A percentile compares a stretch with the other conserved stretches of the same genome.
Conservation (phyloP, 2,113 vertebrate genomes). For the Pungitius pungitius region DNA sequence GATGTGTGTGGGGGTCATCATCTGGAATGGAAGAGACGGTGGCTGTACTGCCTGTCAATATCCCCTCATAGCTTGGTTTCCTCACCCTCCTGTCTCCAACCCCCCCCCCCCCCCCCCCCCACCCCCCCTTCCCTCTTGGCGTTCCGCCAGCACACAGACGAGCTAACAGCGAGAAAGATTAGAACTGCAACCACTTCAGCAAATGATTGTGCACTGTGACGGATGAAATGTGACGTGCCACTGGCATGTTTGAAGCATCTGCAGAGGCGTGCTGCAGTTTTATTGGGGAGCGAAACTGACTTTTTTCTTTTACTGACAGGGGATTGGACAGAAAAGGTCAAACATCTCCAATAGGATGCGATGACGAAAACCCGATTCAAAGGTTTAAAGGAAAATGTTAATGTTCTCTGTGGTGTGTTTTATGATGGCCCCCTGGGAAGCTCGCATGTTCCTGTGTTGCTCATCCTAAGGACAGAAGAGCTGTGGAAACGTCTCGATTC, state of each 20-base stretch:
- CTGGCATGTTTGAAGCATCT: neutral
- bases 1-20: conserved; percentile 16
- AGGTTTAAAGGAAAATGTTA: neutral
- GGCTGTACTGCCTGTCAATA: conserved; percentile 20
- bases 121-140: neutral
- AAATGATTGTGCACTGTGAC: neutral
- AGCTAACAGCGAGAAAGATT: conserved; percentile 19
- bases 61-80: conserved; percentile 6
- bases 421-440: neutral
- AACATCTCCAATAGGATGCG: neutral
- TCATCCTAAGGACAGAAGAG: neutral
- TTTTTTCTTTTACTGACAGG: neutral
- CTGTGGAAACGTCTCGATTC: neutral
- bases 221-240: neutral
- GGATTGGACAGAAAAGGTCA: neutral
- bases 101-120: neutral
- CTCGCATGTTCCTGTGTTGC: neutral
- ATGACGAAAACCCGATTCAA: neutral
- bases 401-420: neutral
- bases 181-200: neutral
- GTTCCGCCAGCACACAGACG: neutral
- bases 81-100: neutral
- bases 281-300: neutral
- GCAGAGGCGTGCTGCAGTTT: neutral
- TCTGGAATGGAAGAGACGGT: neutral